A percentile compares a stretch with the other conserved stretches of the same genome.
Conservation (phyloP, 2,113 vertebrate genomes). For the Gadus chalcogrammus region DNA sequence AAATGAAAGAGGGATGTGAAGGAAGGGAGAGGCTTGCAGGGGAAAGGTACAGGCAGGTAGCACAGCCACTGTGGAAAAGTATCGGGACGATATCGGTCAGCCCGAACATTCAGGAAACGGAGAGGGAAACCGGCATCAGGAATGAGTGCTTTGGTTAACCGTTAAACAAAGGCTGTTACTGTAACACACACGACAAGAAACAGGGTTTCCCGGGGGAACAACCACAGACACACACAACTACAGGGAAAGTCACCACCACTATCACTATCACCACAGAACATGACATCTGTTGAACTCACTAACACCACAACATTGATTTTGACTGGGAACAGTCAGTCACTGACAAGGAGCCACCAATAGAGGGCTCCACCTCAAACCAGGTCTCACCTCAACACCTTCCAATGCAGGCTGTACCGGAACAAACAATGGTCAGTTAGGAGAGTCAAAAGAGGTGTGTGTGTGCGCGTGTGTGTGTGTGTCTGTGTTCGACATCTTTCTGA, state of each 20-base stretch:
- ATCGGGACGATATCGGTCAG: not conserved
- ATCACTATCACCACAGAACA: constrained; percentile 58
- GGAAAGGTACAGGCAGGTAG: not conserved
- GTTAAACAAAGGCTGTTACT: too few species aligned
- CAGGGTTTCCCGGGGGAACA: constrained; percentile 8
- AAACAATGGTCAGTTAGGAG: constrained; percentile 69
- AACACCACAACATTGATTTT: constrained; percentile 52
- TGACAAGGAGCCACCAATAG: constrained; percentile 65
- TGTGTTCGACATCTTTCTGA: constrained; percentile 26
- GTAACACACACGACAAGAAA: too few species aligned
- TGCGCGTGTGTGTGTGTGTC: constrained; percentile 44
- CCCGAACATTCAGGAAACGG: not conserved
- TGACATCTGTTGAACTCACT: constrained; percentile 48
- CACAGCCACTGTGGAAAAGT: not conserved
- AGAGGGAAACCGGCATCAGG: too few species aligned
- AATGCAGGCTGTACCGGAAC: constrained; percentile 91
- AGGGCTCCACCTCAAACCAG: constrained; percentile 68
- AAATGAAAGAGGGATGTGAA: not conserved
- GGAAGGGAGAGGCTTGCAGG: not conserved
- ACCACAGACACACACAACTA: constrained; percentile 58
- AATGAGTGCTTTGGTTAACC: too few species aligned
- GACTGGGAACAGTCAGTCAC: constrained; percentile 57
- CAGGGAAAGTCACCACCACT: constrained; percentile 58
- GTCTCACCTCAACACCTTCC: constrained; percentile 95
- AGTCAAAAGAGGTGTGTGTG: constrained; percentile 67